Evolutionary conservation across 2,797 vertebrate species (phyloP), one percentile per base, ranked within the genome.

Genomic region (Hippoglossus hippoglossus): DNA sequence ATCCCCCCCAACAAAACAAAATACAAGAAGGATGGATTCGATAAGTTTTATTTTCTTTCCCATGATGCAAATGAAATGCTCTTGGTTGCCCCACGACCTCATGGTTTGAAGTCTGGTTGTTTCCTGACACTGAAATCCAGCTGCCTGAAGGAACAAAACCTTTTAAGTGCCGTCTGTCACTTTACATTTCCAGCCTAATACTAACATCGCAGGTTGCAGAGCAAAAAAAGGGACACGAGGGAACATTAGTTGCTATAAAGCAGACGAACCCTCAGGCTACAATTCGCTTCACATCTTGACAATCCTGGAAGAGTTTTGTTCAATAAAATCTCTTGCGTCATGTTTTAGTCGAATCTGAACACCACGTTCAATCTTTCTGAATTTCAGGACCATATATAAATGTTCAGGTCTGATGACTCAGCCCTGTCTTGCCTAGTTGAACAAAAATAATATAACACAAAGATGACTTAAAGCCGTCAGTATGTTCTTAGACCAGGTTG

Each of bases 131-230:
- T 69, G 57, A 73, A 54, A 71, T 64, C 71, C 36, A 54, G 69
- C 58, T 0, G 76, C 90, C 77, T 58, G 60, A 71, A 75, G 88
- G 65, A 82, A 75, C 67, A 26, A 79, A 83, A 77, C 82, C 73
- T 84, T 83, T 67, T 73, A 83, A 87, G 81, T 83, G 83, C 79
- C 79, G 71, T 64, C 86, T 92, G 87, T 92, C 91, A 90, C 83
- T 91, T 91, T 84, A 67, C 64, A 85, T 92, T 85, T 84, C 62
- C 66, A 76, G 67, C 44, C 31, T 62, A 66, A 63, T 67, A 80
- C 82, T 68, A 82, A 77, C 67, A 46, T 72, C 70, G 68, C 77
- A 55, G 15, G 62, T 68, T 77, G 77, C 73, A 56, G 57, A 83
- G 36, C 60, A 49, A 64, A 65, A 65, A 49, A 66, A 67, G 25